Percentiles rank a stretch among this genome's conserved stretches.
Evolutionary conservation across 2,113 vertebrate genomes (phyloP).

Genomic region (Pionites leucogaster): DNA sequence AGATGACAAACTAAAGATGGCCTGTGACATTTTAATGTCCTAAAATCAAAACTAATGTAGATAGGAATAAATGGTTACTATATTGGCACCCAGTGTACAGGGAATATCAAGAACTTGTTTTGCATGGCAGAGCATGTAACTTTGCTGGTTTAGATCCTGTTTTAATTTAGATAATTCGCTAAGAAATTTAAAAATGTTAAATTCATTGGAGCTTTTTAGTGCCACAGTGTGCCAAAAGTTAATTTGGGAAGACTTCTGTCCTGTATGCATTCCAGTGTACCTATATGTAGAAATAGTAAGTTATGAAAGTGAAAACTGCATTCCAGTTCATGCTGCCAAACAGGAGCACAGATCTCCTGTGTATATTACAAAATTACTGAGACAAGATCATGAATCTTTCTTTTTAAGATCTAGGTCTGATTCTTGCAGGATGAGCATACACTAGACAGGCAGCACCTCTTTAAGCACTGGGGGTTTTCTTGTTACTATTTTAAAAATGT

Average conservation of each 20-base stretch:
- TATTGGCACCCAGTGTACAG: background rate
- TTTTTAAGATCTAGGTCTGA: background rate
- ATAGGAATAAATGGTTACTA: background rate
- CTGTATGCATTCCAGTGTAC: slow-evolving; percentile 68
- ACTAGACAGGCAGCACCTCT: background rate
- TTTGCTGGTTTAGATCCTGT: background rate
- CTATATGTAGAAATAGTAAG: background rate
- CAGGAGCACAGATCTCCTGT: background rate
- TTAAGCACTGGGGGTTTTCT: background rate
- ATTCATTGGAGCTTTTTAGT: background rate
- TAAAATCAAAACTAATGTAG: background rate
- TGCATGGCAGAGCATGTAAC: slow-evolving; percentile 51
- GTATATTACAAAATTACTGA: background rate
- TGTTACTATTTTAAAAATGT: background rate
- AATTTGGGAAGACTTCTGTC: background rate
- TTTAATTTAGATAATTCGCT: background rate
- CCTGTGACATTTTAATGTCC: slow-evolving; percentile 8
- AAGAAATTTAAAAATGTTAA: background rate
- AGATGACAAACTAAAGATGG: slow-evolving; percentile 32
- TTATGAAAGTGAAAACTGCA: background rate
- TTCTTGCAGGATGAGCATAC: background rate
- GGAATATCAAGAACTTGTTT: background rate
- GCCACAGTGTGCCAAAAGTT: background rate
- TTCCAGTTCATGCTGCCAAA: background rate
- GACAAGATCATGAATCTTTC: background rate